phyloP scores from a whole-genome alignment of 2,797 vertebrate genomes.

The Cryptoblepharus egeriae region DNA sequence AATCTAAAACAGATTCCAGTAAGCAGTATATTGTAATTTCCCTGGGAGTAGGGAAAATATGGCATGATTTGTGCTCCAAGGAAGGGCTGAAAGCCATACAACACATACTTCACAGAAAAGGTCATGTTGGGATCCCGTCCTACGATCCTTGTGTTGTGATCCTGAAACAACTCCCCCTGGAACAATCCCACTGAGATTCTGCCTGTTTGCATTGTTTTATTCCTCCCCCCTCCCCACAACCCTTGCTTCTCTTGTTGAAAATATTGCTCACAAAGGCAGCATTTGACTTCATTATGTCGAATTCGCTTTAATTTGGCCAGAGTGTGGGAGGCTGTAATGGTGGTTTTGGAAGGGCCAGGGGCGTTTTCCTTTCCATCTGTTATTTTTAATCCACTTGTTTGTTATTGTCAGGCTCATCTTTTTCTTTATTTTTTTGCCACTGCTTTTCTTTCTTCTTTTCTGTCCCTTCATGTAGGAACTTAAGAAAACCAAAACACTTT shows the following conservation, averaged over 20 bases:
- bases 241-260: conserved; percentile 6
- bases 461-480: not conserved
- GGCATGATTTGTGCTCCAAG: not conserved
- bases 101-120: not conserved
- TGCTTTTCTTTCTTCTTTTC: not conserved
- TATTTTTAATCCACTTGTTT: conserved; percentile 39
- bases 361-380: conserved; percentile 31
- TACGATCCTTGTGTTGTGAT: not conserved
- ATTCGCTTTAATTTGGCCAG: conserved; percentile 24
- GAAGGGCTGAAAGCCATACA: not conserved
- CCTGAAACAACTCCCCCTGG: not conserved
- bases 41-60: not conserved
- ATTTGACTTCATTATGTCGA: conserved; percentile 20
- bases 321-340: conserved; percentile 24
- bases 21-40: not conserved
- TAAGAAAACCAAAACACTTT: not conserved
- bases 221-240: not conserved
- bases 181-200: not conserved
- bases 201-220: not conserved
- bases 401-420: conserved; percentile 15
- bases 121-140: not conserved
- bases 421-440: not conserved
- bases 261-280: conserved; percentile 9
- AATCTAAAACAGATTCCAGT: too few relatives aligned
- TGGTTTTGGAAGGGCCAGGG: conserved; percentile 21